These are phyloP conservation scores for Cheilosia variabilis DNA, from an alignment of 2,888 invertebrate genomes.

Conservation along the genomic window DNA sequence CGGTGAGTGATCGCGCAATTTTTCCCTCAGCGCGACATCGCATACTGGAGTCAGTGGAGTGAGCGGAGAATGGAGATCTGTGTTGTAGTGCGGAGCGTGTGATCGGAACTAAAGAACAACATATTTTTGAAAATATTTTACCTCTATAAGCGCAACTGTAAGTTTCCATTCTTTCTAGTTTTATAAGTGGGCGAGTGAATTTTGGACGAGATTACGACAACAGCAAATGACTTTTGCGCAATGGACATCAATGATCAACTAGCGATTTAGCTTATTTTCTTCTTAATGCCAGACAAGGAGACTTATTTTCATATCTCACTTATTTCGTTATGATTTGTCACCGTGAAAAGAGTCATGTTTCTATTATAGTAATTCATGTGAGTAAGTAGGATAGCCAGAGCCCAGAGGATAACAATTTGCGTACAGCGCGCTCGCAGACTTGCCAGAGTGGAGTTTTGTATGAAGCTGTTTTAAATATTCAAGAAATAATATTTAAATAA, in stretches of 20 bases:
- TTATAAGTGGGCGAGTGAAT: background rate
- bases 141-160: conserved; percentile 68
- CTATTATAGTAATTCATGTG: no score
- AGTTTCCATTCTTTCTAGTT: conserved; percentile 47
- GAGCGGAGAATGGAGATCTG: conserved; percentile 67
- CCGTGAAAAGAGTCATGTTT: no score
- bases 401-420: no score
- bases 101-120: background rate
- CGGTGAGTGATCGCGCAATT: conserved; percentile 63
- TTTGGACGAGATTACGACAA: background rate
- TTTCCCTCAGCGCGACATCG: conserved; percentile 43
- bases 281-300: background rate
- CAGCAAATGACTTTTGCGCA: background rate
- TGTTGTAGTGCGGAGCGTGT: no score
- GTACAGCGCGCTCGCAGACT: no score
- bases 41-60: conserved; percentile 55
- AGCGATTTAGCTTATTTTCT: background rate
- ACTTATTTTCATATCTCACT: background rate
- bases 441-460: no score
- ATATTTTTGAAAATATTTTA: conserved; percentile 5
- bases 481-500: no score
- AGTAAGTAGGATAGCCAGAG: no score
- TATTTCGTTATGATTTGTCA: no score
- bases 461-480: no score
- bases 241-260: background rate